A percentile compares a stretch with the other conserved stretches of the same genome.
phyloP scores from a whole-genome alignment of 2,797 vertebrate species.

The Gobionotothen gibberifrons region DNA sequence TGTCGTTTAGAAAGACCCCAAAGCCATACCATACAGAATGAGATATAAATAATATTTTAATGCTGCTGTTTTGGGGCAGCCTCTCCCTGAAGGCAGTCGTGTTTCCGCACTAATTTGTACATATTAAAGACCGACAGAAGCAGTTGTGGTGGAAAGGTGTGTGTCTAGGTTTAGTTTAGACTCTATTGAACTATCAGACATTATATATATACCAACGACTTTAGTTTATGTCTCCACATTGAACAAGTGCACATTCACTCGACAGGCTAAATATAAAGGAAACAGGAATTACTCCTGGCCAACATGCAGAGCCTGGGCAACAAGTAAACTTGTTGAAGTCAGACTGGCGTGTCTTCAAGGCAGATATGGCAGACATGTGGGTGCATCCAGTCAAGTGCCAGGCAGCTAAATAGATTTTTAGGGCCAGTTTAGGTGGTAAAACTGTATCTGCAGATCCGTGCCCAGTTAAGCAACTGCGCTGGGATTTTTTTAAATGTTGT shows the following conservation, averaged over 20 bases:
- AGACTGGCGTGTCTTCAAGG: conserved; percentile 36
- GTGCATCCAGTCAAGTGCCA: conserved; percentile 38
- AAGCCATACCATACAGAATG: background rate
- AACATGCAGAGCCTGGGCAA: conserved; percentile 35
- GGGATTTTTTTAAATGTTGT: conserved; percentile 29
- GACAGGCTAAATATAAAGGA: conserved; percentile 14
- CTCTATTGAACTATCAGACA: background rate
- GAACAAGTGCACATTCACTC: background rate
- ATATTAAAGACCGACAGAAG: background rate
- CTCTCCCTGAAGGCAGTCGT: background rate
- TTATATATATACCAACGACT: background rate
- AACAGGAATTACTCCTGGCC: background rate
- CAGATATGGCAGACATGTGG: conserved; percentile 34
- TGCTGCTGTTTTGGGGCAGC: background rate
- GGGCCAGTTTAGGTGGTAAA: conserved; percentile 39
- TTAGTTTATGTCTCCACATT: conserved; percentile 9
- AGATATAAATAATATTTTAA: conserved; percentile 7
- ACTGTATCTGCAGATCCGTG: conserved; percentile 48
- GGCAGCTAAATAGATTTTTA: conserved; percentile 38
- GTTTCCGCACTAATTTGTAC: background rate
- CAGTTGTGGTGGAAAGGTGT: background rate
- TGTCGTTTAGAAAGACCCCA: background rate
- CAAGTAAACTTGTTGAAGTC: conserved; percentile 38
- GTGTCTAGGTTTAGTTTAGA: background rate
- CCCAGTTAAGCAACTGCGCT: conserved; percentile 38